Conservation (phyloP, 2,113 vertebrate genomes). For the Myrmecophaga tridactyla region DNA sequence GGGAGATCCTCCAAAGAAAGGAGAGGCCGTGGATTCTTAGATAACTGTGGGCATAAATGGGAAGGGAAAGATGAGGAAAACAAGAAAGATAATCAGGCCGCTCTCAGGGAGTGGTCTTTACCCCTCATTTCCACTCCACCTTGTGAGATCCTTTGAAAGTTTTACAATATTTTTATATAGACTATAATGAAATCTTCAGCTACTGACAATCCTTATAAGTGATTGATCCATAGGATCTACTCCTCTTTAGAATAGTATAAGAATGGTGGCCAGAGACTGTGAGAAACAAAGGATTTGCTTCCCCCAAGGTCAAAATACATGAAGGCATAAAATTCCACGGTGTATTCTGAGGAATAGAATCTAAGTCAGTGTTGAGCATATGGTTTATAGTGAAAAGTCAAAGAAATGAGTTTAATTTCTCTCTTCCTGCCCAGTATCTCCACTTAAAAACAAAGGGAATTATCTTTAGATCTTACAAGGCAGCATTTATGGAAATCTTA, state of each 20-base stretch:
- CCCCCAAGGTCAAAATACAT: background rate
- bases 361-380: background rate
- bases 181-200: background rate
- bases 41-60: background rate
- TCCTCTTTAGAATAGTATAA: background rate
- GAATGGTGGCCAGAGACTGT: too few species aligned
- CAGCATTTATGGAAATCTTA: background rate
- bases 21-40: background rate
- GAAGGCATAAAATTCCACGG: background rate
- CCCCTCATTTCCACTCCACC: background rate
- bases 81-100: background rate
- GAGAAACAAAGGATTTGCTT: too few species aligned
- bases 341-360: too few species aligned
- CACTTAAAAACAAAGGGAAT: background rate
- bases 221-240: background rate
- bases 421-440: background rate
- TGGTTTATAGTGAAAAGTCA: background rate
- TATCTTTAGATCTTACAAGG: background rate
- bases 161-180: background rate
- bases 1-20: background rate
- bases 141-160: background rate
- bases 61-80: background rate
- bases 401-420: background rate
- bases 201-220: background rate
- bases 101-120: too few species aligned